These are phyloP conservation scores for Caenorhabditis sulstoni DNA, from an alignment of 2,888 invertebrate genomes.

Conservation along the genomic window DNA sequence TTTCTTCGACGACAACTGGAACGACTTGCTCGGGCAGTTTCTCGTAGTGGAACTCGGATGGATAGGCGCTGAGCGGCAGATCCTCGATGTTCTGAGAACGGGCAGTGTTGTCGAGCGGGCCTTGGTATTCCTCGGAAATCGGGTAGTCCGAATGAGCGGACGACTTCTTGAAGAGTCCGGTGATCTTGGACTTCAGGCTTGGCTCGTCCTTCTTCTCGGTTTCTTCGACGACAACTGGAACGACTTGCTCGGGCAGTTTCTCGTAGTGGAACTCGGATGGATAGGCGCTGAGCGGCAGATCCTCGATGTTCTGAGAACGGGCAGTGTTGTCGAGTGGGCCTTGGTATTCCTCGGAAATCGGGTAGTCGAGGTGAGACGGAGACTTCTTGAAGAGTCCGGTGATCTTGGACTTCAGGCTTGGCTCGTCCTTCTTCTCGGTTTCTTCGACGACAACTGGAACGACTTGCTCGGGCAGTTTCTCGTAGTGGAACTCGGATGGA, in stretches of 20 bases:
- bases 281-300: slow-evolving; percentile 65
- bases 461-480: slow-evolving; percentile 26
- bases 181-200: slow-evolving; percentile 55
- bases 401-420: slow-evolving; percentile 60
- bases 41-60: slow-evolving; percentile 29
- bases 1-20: slow-evolving; percentile 25
- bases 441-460: slow-evolving; percentile 31
- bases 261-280: slow-evolving; percentile 47
- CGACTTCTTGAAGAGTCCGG: slow-evolving; percentile 39
- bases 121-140: slow-evolving; percentile 20
- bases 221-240: slow-evolving; percentile 34
- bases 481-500: slow-evolving; percentile 36
- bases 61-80: slow-evolving; percentile 21
- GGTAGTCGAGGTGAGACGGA: slow-evolving; percentile 66
- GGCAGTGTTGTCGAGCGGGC: slow-evolving; percentile 23
- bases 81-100: slow-evolving; percentile 18
- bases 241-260: slow-evolving; percentile 27
- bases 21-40: slow-evolving; percentile 13
- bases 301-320: slow-evolving; percentile 58
- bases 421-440: slow-evolving; percentile 60
- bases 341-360: slow-evolving; percentile 57
- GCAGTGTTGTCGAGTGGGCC: slow-evolving; percentile 61
- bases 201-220: slow-evolving; percentile 50
- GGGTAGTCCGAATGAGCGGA: slow-evolving; percentile 31
- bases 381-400: slow-evolving; percentile 59